Conservation (phyloP, 2,888 invertebrate species). For the Morpho achilles region DNA sequence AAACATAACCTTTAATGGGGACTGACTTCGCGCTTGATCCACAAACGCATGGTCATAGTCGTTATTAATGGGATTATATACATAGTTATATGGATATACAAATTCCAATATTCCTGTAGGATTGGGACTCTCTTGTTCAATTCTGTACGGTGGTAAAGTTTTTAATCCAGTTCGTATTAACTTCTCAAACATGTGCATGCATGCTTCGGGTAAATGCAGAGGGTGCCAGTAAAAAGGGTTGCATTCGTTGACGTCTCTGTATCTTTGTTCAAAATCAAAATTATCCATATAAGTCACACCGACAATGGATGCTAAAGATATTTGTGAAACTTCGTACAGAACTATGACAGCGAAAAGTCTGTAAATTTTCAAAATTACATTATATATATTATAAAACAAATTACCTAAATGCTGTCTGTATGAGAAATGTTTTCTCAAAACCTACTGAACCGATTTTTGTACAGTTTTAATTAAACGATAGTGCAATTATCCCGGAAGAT, state of each 20-base stretch:
- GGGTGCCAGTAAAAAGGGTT: conserved; percentile 66
- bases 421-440: too few relatives aligned
- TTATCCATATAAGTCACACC: conserved; percentile 64
- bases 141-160: conserved; percentile 32
- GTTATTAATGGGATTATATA: conserved; percentile 4
- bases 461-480: too few relatives aligned
- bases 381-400: too few relatives aligned
- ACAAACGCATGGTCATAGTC: conserved; percentile 4
- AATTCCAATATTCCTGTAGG: conserved; percentile 7
- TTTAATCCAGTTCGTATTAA: conserved; percentile 44
- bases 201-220: conserved; percentile 57
- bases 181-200: conserved; percentile 49
- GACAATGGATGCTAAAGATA: conserved; percentile 44
- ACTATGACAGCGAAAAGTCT: conserved; percentile 13
- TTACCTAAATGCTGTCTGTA: too few relatives aligned
- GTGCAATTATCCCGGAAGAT: too few relatives aligned
- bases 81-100: conserved; percentile 11
- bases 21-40: conserved; percentile 11
- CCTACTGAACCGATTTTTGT: too few relatives aligned
- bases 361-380: not conserved
- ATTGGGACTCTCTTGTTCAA: conserved; percentile 33
- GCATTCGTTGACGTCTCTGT: conserved; percentile 53
- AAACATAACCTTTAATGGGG: conserved; percentile 48
- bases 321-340: conserved; percentile 23
- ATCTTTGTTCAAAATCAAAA: conserved; percentile 56